phyloP scores from a whole-genome alignment of 1,140 invertebrate genomes.

The Cryptotermes secundus region DNA sequence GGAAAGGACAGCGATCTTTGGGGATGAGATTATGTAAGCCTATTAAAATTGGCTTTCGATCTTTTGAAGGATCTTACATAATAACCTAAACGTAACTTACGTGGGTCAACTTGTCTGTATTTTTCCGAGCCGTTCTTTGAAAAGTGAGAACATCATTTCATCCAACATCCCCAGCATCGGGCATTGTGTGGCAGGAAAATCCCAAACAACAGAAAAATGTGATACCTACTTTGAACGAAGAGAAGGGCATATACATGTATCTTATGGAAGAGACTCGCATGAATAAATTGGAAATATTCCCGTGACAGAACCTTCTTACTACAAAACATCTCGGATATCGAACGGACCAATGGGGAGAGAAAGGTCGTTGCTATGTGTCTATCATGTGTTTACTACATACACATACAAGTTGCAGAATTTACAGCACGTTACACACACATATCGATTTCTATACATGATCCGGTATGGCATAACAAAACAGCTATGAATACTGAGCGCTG shows the following conservation, averaged over 20 bases:
- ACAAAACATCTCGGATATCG: background rate
- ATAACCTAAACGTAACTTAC: no score
- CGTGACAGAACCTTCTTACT: background rate
- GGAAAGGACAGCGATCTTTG: no score
- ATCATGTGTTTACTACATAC: background rate
- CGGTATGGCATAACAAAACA: background rate
- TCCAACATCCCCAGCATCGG: background rate
- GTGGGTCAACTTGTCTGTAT: background rate
- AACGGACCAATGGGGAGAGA: background rate
- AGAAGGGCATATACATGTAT: background rate
- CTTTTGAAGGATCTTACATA: no score
- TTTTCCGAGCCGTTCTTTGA: background rate
- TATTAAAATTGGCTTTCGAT: no score
- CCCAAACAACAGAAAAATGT: constrained; percentile 11
- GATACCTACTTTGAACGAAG: background rate
- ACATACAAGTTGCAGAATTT: constrained; percentile 9
- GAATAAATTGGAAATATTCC: background rate
- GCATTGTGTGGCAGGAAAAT: background rate
- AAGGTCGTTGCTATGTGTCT: background rate
- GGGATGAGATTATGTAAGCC: no score
- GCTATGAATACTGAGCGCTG: background rate
- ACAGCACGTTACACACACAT: constrained; percentile 5
- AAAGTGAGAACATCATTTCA: background rate
- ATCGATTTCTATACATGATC: constrained; percentile 10
- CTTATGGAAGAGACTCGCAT: background rate